Percentiles rank a stretch among this genome's conserved stretches.
These are phyloP conservation scores for Corapipo altera DNA, from an alignment of 2,113 vertebrate genomes.

Conservation along the genomic window DNA sequence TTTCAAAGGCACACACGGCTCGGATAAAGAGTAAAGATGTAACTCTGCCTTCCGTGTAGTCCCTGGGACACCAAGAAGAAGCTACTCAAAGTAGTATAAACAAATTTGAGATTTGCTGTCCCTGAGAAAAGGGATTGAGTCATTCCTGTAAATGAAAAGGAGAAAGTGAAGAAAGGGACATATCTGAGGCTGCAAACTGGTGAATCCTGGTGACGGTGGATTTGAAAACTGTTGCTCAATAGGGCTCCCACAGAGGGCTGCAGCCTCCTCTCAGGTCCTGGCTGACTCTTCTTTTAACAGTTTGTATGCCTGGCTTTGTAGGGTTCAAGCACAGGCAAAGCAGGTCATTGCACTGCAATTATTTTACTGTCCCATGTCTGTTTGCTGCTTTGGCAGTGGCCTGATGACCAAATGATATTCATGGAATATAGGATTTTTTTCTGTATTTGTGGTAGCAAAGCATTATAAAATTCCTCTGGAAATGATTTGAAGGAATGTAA, in stretches of 20 bases:
- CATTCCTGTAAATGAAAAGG: not conserved
- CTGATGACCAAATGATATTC: not conserved
- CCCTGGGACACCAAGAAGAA: not conserved
- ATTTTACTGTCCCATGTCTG: not conserved
- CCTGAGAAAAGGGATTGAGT: not conserved
- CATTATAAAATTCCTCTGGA: not conserved
- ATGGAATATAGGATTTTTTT: not conserved
- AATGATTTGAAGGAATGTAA: not conserved
- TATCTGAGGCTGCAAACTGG: not conserved
- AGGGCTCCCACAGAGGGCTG: not conserved
- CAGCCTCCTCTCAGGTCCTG: not conserved
- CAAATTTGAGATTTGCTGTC: not conserved
- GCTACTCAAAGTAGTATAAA: not conserved
- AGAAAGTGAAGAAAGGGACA: not conserved
- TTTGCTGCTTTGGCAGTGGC: not conserved
- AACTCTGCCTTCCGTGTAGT: not conserved
- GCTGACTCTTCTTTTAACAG: not conserved
- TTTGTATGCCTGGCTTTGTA: not conserved
- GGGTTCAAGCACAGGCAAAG: not conserved
- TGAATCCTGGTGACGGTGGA: not conserved
- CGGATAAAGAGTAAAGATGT: not conserved
- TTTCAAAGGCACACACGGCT: slow-evolving; percentile 25
- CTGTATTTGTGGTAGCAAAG: not conserved
- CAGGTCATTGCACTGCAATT: not conserved
- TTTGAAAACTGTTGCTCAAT: not conserved